Conservation (phyloP, 2,888 invertebrate genomes). For the Conus canariensis region DNA sequence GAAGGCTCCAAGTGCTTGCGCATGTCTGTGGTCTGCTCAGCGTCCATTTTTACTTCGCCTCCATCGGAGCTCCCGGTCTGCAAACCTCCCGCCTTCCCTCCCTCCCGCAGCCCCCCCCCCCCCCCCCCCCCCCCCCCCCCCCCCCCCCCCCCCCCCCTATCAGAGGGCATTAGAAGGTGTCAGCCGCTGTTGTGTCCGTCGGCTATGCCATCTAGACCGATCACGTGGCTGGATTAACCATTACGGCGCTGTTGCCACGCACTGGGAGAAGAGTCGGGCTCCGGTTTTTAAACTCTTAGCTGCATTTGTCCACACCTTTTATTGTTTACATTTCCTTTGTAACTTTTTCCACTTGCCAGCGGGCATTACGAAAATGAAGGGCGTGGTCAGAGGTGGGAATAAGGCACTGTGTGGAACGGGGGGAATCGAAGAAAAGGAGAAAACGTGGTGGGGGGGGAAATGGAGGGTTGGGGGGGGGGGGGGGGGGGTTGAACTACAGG, state of each 20-base stretch:
- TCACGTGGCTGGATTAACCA: neutral
- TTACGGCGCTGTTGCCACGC: neutral
- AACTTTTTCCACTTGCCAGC: neutral
- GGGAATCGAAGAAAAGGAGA: neutral
- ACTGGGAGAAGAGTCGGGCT: neutral
- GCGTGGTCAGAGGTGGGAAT: neutral
- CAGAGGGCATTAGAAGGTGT: constrained; percentile 1
- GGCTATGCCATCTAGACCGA: neutral
- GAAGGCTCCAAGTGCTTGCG: constrained; percentile 4
- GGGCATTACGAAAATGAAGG: neutral
- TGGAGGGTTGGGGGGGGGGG: too few relatives aligned
- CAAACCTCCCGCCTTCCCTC: neutral
- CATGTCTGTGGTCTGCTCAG: neutral
- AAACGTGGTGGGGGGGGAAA: neutral
- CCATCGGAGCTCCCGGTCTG: too few relatives aligned
- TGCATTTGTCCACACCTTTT: neutral
- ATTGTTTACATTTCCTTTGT: neutral
- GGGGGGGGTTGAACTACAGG: too few relatives aligned
- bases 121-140: neutral
- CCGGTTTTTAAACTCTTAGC: neutral
- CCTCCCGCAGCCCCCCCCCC: neutral
- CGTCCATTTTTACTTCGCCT: neutral
- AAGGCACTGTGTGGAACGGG: neutral
- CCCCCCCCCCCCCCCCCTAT: neutral
- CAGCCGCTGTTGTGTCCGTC: neutral